Evolutionary conservation across 2,888 invertebrate species (phyloP).

Genomic region (Zhengitettix transpicula): DNA sequence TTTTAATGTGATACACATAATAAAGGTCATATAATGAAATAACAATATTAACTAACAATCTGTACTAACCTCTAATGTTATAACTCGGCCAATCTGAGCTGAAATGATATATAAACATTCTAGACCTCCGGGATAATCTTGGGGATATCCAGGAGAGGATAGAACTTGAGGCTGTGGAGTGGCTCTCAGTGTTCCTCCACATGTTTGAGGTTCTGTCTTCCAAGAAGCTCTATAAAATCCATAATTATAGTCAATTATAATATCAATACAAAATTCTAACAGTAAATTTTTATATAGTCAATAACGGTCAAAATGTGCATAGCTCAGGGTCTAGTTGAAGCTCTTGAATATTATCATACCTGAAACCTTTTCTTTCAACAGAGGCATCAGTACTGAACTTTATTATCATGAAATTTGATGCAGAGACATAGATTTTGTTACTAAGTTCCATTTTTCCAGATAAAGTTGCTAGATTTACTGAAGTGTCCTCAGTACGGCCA

Average conservation of each 20-base stretch:
- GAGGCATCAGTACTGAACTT: conserved; percentile 92
- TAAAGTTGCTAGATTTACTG: conserved; percentile 76
- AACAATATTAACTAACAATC: no score
- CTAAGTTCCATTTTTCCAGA: conserved; percentile 82
- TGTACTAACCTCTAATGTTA: conserved; percentile 62
- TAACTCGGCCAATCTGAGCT: conserved; percentile 78
- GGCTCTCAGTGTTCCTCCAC: conserved; percentile 75
- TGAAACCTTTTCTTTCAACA: conserved; percentile 84
- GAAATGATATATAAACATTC: conserved; percentile 88
- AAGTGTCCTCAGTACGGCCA: conserved; percentile 85
- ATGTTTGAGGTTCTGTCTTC: conserved; percentile 87
- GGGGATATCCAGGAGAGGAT: conserved; percentile 83
- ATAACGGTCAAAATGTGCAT: background rate
- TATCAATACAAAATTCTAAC: background rate
- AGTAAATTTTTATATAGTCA: background rate
- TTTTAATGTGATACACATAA: no score
- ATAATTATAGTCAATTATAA: background rate
- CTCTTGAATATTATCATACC: conserved; percentile 20
- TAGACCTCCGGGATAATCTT: conserved; percentile 85
- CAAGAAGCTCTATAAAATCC: conserved; percentile 50
- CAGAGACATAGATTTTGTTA: conserved; percentile 74
- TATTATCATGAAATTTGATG: conserved; percentile 94
- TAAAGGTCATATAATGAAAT: no score
- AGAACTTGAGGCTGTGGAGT: conserved; percentile 78
- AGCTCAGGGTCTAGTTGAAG: background rate